A percentile compares a stretch with the other conserved stretches of the same genome.
phyloP scores from a whole-genome alignment of 2,888 invertebrate genomes.

The Catotricha subobsoleta region DNA sequence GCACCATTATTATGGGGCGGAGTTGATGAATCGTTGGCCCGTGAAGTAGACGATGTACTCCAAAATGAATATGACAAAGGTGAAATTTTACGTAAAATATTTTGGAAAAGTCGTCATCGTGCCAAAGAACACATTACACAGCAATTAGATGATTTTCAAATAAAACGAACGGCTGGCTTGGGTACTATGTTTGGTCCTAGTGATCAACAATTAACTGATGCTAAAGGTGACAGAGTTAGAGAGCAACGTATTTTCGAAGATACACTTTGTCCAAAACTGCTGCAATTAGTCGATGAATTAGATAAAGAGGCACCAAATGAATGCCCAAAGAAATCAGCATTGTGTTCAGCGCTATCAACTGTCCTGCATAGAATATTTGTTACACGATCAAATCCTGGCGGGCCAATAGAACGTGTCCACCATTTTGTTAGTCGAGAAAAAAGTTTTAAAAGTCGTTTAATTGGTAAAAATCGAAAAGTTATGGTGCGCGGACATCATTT shows the following conservation, averaged over 20 bases:
- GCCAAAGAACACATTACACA: slow-evolving; percentile 27
- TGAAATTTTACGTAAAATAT: slow-evolving; percentile 71
- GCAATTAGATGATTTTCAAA: slow-evolving; percentile 39
- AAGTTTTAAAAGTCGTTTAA: slow-evolving; percentile 47
- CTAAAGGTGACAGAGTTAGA: slow-evolving; percentile 58
- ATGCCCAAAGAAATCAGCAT: slow-evolving; percentile 46
- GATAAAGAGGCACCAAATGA: slow-evolving; percentile 41
- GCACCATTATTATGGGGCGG: slow-evolving; percentile 35
- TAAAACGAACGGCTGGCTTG: slow-evolving; percentile 75
- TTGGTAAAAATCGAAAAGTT: slow-evolving; percentile 49
- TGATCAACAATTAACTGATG: slow-evolving; percentile 60
- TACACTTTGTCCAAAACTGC: slow-evolving; percentile 52
- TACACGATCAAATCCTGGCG: slow-evolving; percentile 38
- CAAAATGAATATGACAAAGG: slow-evolving; percentile 75
- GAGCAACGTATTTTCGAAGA: slow-evolving; percentile 59
- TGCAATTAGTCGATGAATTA: slow-evolving; percentile 44
- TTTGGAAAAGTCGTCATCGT: slow-evolving; percentile 70
- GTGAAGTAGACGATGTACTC: slow-evolving; percentile 77
- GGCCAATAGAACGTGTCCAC: slow-evolving; percentile 53
- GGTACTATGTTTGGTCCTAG: slow-evolving; percentile 78
- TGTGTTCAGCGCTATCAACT: slow-evolving; percentile 54
- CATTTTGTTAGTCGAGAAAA: slow-evolving; percentile 76
- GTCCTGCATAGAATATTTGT: slow-evolving; percentile 61
- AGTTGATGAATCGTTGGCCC: slow-evolving; percentile 58
- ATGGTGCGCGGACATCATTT: slow-evolving; percentile 80